Percentiles rank a stretch among this genome's conserved stretches.
phyloP scores from a whole-genome alignment of 2,113 vertebrate genomes.

The Pterocles orientalis region DNA sequence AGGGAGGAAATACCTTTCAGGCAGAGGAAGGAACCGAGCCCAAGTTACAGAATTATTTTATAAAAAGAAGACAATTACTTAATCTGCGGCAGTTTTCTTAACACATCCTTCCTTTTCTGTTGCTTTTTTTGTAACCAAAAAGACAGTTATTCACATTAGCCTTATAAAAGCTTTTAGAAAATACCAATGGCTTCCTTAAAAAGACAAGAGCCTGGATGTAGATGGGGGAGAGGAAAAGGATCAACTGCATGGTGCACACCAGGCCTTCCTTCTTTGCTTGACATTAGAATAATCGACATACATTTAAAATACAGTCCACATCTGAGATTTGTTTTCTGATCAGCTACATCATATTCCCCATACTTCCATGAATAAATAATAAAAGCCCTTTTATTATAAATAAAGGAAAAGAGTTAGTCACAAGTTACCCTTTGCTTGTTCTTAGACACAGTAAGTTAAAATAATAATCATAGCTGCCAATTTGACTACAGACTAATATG shows the following conservation, averaged over 20 bases:
- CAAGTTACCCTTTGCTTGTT: not conserved
- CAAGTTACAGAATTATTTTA: slow-evolving; percentile 56
- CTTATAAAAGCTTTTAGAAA: not conserved
- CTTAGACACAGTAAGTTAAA: not conserved
- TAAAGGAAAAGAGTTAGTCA: not conserved
- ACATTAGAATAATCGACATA: rapidly evolving
- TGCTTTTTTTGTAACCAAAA: slow-evolving; percentile 56
- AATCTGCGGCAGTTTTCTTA: slow-evolving; percentile 39
- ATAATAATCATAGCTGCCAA: not conserved
- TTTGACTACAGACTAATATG: not conserved
- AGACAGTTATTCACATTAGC: not conserved
- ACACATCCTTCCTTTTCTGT: slow-evolving; percentile 68
- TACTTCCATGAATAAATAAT: not conserved
- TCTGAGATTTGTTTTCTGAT: not conserved
- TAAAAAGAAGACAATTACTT: slow-evolving; percentile 59
- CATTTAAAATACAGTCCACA: not conserved
- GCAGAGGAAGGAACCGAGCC: slow-evolving; percentile 62
- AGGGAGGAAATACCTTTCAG: slow-evolving; percentile 66
- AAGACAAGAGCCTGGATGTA: not conserved
- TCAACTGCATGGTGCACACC: rapidly evolving
- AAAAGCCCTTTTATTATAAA: not conserved
- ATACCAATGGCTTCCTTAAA: not conserved
- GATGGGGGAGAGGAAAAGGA: not conserved
- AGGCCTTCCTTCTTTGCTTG: not conserved
- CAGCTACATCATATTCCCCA: not conserved